A percentile compares a stretch with the other conserved stretches of the same genome.
Evolutionary conservation across 2,113 vertebrate genomes (phyloP).

Genomic region (Sterrhoptilus dennistouni): DNA sequence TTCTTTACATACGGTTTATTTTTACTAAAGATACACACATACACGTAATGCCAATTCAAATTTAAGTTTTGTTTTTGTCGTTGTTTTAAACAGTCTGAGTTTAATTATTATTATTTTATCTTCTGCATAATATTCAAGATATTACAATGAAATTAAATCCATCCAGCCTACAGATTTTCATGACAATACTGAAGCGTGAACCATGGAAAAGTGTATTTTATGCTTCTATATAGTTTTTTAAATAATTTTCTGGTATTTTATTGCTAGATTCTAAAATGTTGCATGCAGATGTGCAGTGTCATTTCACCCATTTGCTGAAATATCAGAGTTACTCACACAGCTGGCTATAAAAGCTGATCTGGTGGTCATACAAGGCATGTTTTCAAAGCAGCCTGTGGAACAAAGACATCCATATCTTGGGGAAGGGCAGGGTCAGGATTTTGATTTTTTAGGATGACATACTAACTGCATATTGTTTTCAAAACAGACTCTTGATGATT

Average conservation of each 20-base stretch:
- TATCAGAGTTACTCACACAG: not conserved
- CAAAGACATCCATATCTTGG: not conserved
- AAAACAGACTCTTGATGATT: not conserved
- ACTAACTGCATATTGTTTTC: not conserved
- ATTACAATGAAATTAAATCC: not conserved
- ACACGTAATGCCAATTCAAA: not conserved
- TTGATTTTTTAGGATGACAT: not conserved
- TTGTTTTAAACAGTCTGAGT: not conserved
- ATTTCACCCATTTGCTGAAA: conserved; percentile 5
- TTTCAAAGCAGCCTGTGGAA: not conserved
- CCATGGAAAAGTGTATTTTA: not conserved
- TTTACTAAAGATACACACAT: not conserved
- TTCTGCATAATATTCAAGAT: not conserved
- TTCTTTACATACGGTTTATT: not conserved
- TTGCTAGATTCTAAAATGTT: not conserved
- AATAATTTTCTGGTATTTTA: not conserved
- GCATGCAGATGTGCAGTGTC: not conserved
- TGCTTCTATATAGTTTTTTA: not conserved
- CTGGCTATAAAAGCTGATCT: not conserved
- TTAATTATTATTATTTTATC: not conserved
- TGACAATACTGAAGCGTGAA: not conserved
- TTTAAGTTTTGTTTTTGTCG: not conserved
- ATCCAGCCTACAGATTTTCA: not conserved
- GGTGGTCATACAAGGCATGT: not conserved
- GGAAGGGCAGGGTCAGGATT: not conserved